Evolutionary conservation across 2,888 invertebrate genomes (phyloP).

Genomic region (Yponomeuta sedellus): DNA sequence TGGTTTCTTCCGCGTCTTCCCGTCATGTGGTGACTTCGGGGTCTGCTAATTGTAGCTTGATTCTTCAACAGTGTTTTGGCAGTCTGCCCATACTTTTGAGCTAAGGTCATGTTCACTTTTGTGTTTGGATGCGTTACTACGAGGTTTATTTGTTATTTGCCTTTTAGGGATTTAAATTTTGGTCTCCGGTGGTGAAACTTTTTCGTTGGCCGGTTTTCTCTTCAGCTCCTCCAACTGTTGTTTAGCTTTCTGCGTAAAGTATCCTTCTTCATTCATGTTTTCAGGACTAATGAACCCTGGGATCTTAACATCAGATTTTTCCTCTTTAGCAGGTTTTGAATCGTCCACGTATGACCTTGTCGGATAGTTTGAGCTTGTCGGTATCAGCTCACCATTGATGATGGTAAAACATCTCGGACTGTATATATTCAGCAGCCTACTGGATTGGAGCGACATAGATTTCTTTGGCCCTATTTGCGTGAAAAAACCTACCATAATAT

Average conservation of each 20-base stretch:
- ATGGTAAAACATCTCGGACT: slow-evolving; percentile 18
- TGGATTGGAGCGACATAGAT: not conserved
- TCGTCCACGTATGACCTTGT: not conserved
- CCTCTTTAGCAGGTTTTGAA: not conserved
- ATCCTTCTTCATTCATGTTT: not conserved
- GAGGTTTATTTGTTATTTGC: not conserved
- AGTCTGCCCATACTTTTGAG: not conserved
- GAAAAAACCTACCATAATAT: not conserved
- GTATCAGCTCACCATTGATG: slow-evolving; percentile 19
- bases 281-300: not conserved
- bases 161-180: not conserved
- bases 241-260: not conserved
- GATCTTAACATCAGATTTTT: not conserved
- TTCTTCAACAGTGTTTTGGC: not conserved
- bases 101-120: not conserved
- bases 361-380: not conserved
- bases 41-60: not conserved
- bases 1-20: too few species aligned
- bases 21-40: not conserved
- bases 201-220: not conserved
- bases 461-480: not conserved
- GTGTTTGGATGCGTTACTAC: not conserved
- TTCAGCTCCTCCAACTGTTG: not conserved
- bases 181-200: not conserved
- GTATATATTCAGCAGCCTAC: not conserved